phyloP scores from a whole-genome alignment of 2,113 vertebrate species.

The Clarias magur region DNA sequence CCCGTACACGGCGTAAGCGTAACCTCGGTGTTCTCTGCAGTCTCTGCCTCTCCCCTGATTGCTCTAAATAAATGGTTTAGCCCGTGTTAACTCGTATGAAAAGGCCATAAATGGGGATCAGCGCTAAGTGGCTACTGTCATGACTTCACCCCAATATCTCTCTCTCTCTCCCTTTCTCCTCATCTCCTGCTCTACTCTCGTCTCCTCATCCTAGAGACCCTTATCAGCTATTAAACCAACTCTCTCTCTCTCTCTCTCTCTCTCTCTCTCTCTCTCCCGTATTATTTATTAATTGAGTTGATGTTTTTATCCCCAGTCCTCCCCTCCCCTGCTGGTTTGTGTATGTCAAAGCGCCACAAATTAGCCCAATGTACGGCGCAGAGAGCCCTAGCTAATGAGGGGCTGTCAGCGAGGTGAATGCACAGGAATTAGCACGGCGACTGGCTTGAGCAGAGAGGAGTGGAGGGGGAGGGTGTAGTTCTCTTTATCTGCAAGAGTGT shows the following conservation, averaged over 20 bases:
- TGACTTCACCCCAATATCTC: constrained; percentile 47
- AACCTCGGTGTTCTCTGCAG: constrained; percentile 25
- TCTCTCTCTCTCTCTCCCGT: constrained; percentile 28
- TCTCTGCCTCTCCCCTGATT: constrained; percentile 10
- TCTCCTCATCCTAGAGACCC: constrained; percentile 33
- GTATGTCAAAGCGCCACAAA: constrained; percentile 61
- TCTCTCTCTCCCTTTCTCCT: background rate
- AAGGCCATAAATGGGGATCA: constrained; percentile 55
- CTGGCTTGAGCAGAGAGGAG: constrained; percentile 25
- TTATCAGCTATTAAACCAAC: constrained; percentile 47
- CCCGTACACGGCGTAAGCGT: background rate
- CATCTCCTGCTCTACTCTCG: constrained; percentile 3
- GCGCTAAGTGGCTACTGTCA: constrained; percentile 47
- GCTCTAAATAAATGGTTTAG: constrained; percentile 52
- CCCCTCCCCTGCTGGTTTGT: constrained; percentile 56
- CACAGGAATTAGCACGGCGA: constrained; percentile 49
- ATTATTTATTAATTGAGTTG: constrained; percentile 62
- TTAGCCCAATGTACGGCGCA: constrained; percentile 57
- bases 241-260: constrained; percentile 10
- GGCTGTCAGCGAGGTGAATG: constrained; percentile 53
- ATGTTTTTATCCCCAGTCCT: constrained; percentile 54
- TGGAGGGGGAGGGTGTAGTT: constrained; percentile 30
- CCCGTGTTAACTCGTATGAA: constrained; percentile 48
- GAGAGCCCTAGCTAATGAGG: constrained; percentile 57
- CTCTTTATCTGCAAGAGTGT: constrained; percentile 39